phyloP scores from a whole-genome alignment of 2,888 invertebrate genomes.

The Rhaphigaster nebulosa region DNA sequence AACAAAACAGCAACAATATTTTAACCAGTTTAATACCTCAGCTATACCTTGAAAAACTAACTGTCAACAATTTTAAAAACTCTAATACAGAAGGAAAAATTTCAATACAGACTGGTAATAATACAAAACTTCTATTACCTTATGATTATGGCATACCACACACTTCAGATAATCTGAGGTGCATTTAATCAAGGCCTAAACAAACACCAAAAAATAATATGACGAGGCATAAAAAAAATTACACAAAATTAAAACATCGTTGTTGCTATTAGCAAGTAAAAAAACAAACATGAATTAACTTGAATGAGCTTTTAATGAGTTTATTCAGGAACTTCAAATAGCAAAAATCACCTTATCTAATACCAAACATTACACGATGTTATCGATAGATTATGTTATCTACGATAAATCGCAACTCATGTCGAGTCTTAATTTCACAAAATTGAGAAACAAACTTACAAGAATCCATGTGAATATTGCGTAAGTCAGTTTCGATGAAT shows the following conservation, averaged over 20 bases:
- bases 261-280: neutral
- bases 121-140: neutral
- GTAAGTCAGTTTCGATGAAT: neutral
- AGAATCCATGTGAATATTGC: neutral
- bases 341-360: neutral
- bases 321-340: neutral
- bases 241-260: neutral
- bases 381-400: conserved; percentile 41
- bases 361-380: conserved; percentile 16
- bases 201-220: neutral
- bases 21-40: neutral
- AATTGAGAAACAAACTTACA: neutral
- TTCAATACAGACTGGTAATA: neutral
- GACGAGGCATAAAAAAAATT: neutral
- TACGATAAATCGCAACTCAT: conserved; percentile 24
- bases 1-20: neutral
- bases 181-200: neutral
- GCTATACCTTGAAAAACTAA: neutral
- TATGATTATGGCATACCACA: neutral
- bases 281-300: neutral
- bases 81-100: neutral
- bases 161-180: neutral
- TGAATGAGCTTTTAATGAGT: neutral
- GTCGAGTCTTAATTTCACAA: conserved; percentile 3
- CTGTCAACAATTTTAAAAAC: neutral